phyloP scores from a whole-genome alignment of 2,797 vertebrate species.

The Triplophysa yarkandensis region DNA sequence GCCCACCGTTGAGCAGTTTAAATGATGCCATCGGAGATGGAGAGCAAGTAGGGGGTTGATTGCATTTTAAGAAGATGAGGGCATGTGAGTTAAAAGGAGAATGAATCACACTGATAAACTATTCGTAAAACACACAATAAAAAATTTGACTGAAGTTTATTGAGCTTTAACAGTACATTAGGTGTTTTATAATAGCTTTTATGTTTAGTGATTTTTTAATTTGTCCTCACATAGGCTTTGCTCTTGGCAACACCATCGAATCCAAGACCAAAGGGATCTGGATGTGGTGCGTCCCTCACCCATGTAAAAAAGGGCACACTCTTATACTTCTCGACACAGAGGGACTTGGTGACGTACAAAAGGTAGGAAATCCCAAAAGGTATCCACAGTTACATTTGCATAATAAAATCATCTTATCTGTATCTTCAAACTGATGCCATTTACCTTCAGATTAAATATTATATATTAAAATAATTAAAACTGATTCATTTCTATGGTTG shows the following conservation, averaged over 20 bases:
- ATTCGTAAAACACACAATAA: too few species aligned
- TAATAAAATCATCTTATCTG: background rate
- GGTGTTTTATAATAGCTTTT: too few species aligned
- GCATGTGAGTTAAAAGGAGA: too few species aligned
- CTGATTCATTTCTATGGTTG: background rate
- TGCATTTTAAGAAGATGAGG: too few species aligned
- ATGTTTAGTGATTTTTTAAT: background rate
- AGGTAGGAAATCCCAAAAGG: slow-evolving; percentile 35
- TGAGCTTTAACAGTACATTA: too few species aligned
- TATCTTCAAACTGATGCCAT: background rate
- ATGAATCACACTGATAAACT: too few species aligned
- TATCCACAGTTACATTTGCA: background rate
- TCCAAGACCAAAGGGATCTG: slow-evolving; percentile 75
- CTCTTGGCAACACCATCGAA: slow-evolving; percentile 68
- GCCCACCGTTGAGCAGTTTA: too few species aligned
- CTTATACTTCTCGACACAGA: slow-evolving; percentile 73
- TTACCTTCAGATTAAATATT: background rate
- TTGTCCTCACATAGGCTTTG: slow-evolving; percentile 63
- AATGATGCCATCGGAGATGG: too few species aligned
- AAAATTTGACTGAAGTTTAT: too few species aligned
- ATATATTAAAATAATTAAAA: background rate
- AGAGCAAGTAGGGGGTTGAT: too few species aligned
- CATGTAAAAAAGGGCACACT: slow-evolving; percentile 42
- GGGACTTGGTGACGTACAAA: slow-evolving; percentile 69
- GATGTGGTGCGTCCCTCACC: slow-evolving; percentile 73